Evolutionary conservation across 2,113 vertebrate genomes (phyloP).

Genomic region (Bubo blakistoni): DNA sequence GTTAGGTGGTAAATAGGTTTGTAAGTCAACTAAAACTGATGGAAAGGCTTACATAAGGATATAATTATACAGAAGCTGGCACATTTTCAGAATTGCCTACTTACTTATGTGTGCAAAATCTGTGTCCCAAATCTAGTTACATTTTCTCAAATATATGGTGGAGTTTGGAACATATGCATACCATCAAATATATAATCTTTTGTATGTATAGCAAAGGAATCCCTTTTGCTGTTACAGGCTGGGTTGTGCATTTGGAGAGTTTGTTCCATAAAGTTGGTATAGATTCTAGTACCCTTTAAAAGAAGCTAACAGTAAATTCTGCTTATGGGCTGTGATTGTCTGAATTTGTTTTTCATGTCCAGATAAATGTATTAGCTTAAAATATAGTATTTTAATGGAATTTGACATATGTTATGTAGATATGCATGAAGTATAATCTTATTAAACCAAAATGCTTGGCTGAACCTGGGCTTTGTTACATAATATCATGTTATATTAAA

Average conservation of each 20-base stretch:
- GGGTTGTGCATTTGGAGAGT: neutral
- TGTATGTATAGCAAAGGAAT: neutral
- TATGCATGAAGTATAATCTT: neutral
- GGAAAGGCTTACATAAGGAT: neutral
- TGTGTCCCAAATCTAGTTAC: neutral
- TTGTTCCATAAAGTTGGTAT: neutral
- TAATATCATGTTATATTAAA: neutral
- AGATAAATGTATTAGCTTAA: neutral
- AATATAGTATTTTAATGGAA: neutral
- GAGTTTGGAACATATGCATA: neutral
- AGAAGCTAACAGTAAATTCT: neutral
- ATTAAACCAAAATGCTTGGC: neutral
- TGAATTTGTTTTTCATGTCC: neutral
- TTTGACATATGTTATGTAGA: neutral
- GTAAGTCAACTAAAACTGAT: neutral
- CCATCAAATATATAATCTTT: neutral
- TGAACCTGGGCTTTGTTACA: neutral
- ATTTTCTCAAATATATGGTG: neutral
- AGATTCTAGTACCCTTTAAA: neutral
- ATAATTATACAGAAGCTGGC: neutral
- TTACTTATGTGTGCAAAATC: neutral
- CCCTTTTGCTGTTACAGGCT: neutral
- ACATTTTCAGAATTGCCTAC: neutral
- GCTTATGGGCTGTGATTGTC: neutral
- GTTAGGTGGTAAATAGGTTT: neutral